A percentile compares a stretch with the other conserved stretches of the same genome.
These are phyloP conservation scores for Hypomecis atomaria DNA, from an alignment of 2,888 invertebrate genomes.

Conservation along the genomic window DNA sequence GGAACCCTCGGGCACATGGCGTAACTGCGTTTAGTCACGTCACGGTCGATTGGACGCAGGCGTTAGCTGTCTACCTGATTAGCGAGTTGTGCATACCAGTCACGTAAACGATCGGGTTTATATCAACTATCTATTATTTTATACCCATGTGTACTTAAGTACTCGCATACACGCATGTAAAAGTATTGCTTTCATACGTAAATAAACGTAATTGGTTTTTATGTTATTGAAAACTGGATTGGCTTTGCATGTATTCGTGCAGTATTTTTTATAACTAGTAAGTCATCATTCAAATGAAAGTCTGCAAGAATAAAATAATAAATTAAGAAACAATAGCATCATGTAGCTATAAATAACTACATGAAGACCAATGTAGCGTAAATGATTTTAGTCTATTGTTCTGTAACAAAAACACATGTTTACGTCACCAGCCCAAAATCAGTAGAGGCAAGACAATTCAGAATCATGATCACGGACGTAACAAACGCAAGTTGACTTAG, in stretches of 20 bases:
- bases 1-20: slow-evolving; percentile 27
- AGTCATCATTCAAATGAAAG: slow-evolving; percentile 1
- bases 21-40: slow-evolving; percentile 37
- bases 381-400: not conserved
- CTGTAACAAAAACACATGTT: not conserved
- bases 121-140: slow-evolving; percentile 24
- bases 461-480: not conserved
- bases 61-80: slow-evolving; percentile 32
- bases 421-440: slow-evolving; percentile 2
- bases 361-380: slow-evolving; percentile 7
- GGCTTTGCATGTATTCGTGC: not conserved
- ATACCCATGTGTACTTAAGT: not conserved
- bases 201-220: not conserved
- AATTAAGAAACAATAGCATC: slow-evolving; percentile 4
- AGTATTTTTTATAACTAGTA: not conserved
- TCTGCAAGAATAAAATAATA: slow-evolving; percentile 10
- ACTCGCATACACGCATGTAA: slow-evolving; percentile 3
- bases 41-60: slow-evolving; percentile 33
- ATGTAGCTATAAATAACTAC: slow-evolving; percentile 1
- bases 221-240: not conserved
- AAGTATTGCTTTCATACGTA: slow-evolving; percentile 21
- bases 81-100: slow-evolving; percentile 26
- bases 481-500: not conserved
- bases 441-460: not conserved
- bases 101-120: slow-evolving; percentile 18